Base-by-base conservation (phyloP, 2,888 invertebrate genomes). In the Callyntrura sp. region DNA sequence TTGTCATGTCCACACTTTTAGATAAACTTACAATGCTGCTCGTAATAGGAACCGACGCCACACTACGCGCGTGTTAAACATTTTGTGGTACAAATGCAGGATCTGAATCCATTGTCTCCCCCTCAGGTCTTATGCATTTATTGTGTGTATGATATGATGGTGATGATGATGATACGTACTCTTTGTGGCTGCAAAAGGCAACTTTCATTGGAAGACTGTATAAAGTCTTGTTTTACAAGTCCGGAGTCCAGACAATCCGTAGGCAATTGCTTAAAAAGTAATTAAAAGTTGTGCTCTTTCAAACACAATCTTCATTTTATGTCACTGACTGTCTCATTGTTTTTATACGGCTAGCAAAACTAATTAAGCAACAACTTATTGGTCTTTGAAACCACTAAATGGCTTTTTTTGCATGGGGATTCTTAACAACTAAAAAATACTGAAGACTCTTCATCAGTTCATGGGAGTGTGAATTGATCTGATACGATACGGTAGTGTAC, bases 151-250 rank as follows among this genome's bases (percentile, higher is more conserved):
- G 8, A 9, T 48, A 48, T 48, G 6, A 48, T 9, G 2, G 35
- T 35, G 35, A 35, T 4, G 3, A 35, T 6, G 35, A 35, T 35
- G 35, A 35, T 35, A 6, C 35, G 35, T 35, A 4, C 3, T 2
- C 6, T 35, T 35, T 35, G 35, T 35, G 35, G 35, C 35, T 35
- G 35, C 35, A 35, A 35, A 35, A 4, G 35, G 6, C 12, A 35
- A 43, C 43, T 70, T 70, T 70, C 68, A 70, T 70, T 70, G 68
- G 25, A 43, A 43, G 35, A 20, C 68, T 70, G 17, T n/a, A 68
- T 17, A 35, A 35, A 43, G 43, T 17, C 68, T 17, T 35, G n/a
- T 11, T 43, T 35, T 28, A 2, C 60, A 60, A 23, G 23, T 23
- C 60, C 60, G 20, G 23, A 2, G 23, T 60, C 20, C 8, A 9